phyloP scores from a whole-genome alignment of 2,797 vertebrate species.

The Chromis chromis region DNA sequence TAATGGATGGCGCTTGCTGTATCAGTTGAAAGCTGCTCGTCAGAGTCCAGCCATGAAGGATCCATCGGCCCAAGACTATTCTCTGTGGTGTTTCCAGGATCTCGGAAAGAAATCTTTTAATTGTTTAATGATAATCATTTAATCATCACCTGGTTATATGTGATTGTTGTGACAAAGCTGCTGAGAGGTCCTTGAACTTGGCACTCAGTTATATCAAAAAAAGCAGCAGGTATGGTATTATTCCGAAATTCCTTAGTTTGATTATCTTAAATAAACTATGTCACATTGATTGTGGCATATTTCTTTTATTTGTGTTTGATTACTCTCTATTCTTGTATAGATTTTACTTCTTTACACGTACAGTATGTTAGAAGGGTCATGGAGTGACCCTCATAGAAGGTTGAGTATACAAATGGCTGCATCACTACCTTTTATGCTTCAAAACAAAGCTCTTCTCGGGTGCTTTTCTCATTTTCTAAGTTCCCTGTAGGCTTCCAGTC shows the following conservation, averaged over 20 bases:
- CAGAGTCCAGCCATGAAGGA: conserved; percentile 18
- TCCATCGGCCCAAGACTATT: conserved; percentile 4
- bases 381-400: neutral
- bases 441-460: neutral
- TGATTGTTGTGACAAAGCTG: neutral
- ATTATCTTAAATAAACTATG: neutral
- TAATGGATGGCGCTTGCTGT: conserved; percentile 47
- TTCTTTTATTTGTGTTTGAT: neutral
- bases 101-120: neutral
- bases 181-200: neutral
- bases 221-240: neutral
- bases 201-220: neutral
- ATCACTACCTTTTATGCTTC: neutral
- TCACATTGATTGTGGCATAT: neutral
- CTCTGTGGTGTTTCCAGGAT: conserved; percentile 11
- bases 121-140: neutral
- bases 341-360: neutral
- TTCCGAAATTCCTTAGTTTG: neutral
- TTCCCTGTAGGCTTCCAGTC: neutral
- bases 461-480: too few relatives aligned
- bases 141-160: neutral
- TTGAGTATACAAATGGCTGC: neutral
- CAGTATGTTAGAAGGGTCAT: neutral
- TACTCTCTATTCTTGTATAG: neutral
- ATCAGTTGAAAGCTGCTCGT: conserved; percentile 50